These are phyloP conservation scores for Chrysina gloriosa DNA, from an alignment of 2,888 invertebrate species.

Conservation along the genomic window DNA sequence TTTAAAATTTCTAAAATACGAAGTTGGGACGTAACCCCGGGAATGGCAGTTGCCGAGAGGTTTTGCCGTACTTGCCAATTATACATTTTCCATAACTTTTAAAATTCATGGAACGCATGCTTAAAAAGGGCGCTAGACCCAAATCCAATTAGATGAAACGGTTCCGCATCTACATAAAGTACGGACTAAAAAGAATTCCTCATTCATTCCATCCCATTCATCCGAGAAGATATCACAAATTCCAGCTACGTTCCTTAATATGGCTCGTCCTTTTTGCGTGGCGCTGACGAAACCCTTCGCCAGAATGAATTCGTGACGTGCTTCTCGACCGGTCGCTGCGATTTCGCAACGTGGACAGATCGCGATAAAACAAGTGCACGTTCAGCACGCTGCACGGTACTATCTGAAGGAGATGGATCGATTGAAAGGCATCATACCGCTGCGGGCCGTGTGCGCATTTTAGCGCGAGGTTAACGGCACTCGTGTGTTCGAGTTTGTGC, in stretches of 20 bases:
- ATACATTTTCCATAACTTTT: no score
- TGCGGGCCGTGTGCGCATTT: conserved; percentile 25
- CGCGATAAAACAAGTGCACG: conserved; percentile 7
- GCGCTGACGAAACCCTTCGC: neutral
- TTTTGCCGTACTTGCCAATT: no score
- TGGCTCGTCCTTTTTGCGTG: neutral
- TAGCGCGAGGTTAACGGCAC: conserved; percentile 36
- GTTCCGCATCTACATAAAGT: neutral
- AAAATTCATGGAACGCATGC: no score
- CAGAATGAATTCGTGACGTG: conserved; percentile 6
- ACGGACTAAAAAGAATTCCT: neutral
- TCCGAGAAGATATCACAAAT: neutral
- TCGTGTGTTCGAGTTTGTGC: conserved; percentile 7
- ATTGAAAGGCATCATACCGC: conserved; percentile 8
- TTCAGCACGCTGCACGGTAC: neutral
- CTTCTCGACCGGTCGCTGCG: neutral
- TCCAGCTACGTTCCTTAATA: neutral
- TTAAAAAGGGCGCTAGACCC: neutral
- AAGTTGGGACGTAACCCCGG: no score
- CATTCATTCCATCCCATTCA: neutral
- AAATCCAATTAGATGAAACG: neutral
- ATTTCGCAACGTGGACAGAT: conserved; percentile 6
- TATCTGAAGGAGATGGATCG: conserved; percentile 4
- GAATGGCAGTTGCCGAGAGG: no score
- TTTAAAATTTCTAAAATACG: no score